Evolutionary conservation across 2,113 vertebrate species (phyloP).

Genomic region (Cynocephalus volans): DNA sequence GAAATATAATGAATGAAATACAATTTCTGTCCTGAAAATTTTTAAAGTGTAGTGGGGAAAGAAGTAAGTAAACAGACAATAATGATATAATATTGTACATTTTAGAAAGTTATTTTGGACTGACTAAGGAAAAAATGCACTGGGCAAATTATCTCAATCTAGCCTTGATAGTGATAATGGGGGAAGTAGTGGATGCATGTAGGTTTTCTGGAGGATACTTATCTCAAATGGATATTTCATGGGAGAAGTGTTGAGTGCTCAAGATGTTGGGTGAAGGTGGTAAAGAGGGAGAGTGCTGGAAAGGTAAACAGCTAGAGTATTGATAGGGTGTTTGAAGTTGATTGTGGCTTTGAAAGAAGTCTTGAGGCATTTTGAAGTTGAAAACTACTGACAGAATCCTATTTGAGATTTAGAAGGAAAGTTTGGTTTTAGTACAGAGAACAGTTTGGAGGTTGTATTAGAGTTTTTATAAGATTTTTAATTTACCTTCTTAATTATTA

Average conservation of each 20-base stretch:
- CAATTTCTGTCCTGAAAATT: background rate
- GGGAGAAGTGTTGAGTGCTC: background rate
- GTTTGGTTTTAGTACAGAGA: background rate
- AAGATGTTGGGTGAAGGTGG: background rate
- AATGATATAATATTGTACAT: background rate
- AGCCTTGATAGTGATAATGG: background rate
- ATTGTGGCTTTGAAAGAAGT: background rate
- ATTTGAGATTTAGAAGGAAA: background rate
- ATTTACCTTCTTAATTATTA: background rate
- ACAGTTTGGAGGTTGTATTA: background rate
- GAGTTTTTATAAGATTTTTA: background rate
- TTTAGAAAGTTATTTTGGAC: background rate
- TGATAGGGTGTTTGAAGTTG: background rate
- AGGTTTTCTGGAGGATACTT: background rate
- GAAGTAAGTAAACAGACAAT: background rate
- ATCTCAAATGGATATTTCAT: background rate
- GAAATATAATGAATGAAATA: background rate
- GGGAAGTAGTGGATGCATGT: background rate
- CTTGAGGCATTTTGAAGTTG: background rate
- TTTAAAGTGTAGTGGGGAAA: background rate
- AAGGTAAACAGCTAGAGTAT: background rate
- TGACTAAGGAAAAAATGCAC: background rate
- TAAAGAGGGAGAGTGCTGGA: background rate
- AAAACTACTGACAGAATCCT: background rate
- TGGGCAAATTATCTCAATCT: background rate